A percentile compares a stretch with the other conserved stretches of the same genome.
Conservation (phyloP, 2,888 invertebrate species). For the Nasonia oneida region DNA sequence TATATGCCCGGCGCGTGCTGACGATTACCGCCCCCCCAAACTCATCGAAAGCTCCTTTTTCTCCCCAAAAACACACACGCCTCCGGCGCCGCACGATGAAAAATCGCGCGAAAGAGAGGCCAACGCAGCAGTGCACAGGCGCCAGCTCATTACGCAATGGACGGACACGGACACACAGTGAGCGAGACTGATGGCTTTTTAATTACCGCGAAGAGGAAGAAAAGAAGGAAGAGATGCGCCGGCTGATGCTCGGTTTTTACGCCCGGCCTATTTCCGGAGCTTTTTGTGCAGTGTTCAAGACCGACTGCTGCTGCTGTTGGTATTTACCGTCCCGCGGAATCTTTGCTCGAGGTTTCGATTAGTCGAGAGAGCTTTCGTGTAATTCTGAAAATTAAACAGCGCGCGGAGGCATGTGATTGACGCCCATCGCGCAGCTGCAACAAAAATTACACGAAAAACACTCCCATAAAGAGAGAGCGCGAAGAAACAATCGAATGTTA, state of each 20-base stretch:
- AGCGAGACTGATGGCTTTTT: constrained; percentile 52
- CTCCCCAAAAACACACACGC: background rate
- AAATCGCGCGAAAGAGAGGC: constrained; percentile 19
- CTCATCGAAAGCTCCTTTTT: constrained; percentile 12
- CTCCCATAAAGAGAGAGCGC: background rate
- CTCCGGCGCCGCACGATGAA: background rate
- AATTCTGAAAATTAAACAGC: too few relatives aligned
- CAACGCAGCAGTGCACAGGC: background rate
- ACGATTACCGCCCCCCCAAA: background rate
- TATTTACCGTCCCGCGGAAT: too few relatives aligned
- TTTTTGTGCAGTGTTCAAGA: background rate
- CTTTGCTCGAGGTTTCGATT: too few relatives aligned
- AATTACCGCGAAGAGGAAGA: constrained; percentile 33
- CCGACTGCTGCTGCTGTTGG: too few relatives aligned
- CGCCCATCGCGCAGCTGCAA: background rate
- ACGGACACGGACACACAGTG: background rate
- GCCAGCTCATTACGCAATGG: constrained; percentile 30
- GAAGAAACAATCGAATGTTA: background rate
- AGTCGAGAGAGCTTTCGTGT: too few relatives aligned
- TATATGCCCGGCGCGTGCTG: background rate
- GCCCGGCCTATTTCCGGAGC: background rate
- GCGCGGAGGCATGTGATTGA: background rate
- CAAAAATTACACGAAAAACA: background rate
- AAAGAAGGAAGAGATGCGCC: background rate
- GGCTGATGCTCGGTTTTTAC: background rate